phyloP scores from a whole-genome alignment of 1,140 invertebrate species.

The Laodelphax striatellus region DNA sequence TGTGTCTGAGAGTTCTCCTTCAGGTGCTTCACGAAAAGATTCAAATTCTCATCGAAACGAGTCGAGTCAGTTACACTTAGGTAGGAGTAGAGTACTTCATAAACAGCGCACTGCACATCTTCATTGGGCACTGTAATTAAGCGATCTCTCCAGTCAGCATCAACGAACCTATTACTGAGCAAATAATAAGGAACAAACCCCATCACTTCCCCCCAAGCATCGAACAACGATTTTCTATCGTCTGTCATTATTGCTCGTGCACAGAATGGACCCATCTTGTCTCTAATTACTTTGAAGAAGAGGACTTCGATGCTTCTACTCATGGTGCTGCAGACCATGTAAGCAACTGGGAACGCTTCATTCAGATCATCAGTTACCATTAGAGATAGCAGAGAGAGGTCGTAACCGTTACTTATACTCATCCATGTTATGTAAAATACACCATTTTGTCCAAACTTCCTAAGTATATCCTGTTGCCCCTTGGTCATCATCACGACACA shows the following conservation, averaged over 20 bases:
- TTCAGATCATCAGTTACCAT: conserved; percentile 10
- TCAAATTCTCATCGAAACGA: background rate
- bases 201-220: conserved; percentile 9
- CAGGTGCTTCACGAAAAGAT: background rate
- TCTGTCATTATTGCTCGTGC: conserved; percentile 11
- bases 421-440: conserved; percentile 10
- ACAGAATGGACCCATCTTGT: background rate
- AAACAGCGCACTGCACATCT: conserved; percentile 11
- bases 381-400: conserved; percentile 4
- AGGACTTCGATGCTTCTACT: background rate
- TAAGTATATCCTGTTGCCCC: conserved; percentile 9
- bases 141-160: conserved; percentile 11
- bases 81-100: conserved; percentile 12
- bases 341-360: conserved; percentile 11
- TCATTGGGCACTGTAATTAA: conserved; percentile 10
- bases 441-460: conserved; percentile 10
- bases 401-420: background rate
- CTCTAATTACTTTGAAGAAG: conserved; percentile 3
- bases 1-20: background rate
- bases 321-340: conserved; percentile 1
- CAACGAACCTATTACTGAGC: conserved; percentile 11
- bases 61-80: conserved; percentile 2
- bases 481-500: conserved; percentile 13
- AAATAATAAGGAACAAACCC: conserved; percentile 6
- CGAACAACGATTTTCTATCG: background rate